These are phyloP conservation scores for Leptarthrus brevirostris DNA, from an alignment of 2,888 invertebrate genomes.

Conservation along the genomic window DNA sequence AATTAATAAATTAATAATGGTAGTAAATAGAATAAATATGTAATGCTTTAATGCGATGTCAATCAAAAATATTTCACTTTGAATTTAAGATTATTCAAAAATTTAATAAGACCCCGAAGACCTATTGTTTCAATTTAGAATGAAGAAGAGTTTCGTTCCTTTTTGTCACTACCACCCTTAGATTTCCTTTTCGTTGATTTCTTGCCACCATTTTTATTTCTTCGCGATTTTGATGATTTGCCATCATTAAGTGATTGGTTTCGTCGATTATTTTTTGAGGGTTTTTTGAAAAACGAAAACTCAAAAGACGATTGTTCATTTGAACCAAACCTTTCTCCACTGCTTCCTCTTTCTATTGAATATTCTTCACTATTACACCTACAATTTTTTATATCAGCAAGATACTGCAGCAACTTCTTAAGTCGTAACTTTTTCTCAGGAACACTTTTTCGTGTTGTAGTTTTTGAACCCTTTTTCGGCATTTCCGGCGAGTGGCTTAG, in stretches of 20 bases:
- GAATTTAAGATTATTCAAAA: no score
- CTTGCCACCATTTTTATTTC: background rate
- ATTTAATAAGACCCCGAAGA: no score
- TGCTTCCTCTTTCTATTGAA: background rate
- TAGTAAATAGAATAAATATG: no score
- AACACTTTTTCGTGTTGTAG: background rate
- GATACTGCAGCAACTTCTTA: slow-evolving; percentile 23
- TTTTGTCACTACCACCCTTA: background rate
- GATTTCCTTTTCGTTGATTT: background rate
- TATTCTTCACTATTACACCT: slow-evolving; percentile 3
- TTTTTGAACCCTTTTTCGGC: background rate
- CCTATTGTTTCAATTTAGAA: no score
- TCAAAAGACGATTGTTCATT: slow-evolving; percentile 19
- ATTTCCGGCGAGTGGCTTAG: background rate
- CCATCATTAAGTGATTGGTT: background rate
- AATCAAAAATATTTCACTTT: no score
- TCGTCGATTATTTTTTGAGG: background rate
- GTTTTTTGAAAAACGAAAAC: background rate
- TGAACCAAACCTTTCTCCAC: background rate
- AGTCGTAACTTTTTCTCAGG: slow-evolving; percentile 11
- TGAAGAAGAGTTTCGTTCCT: background rate
- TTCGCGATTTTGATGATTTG: background rate
- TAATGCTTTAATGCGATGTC: no score
- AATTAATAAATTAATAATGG: no score
- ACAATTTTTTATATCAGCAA: slow-evolving; percentile 6